These are phyloP conservation scores for Pampus argenteus DNA, from an alignment of 2,797 vertebrate species.

Conservation along the genomic window DNA sequence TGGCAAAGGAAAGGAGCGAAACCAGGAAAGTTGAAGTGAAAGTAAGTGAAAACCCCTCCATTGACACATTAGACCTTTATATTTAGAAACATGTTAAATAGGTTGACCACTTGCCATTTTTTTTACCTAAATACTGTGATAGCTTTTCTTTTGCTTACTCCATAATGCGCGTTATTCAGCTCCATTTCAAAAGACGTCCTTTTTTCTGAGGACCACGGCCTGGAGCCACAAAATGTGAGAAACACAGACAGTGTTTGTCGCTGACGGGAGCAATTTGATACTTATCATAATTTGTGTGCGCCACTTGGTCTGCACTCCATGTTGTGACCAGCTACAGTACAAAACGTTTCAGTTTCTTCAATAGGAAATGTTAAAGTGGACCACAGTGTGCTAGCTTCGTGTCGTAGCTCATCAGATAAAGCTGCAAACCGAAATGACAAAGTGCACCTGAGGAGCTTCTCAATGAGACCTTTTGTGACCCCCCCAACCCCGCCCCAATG, in stretches of 20 bases:
- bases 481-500: conserved; percentile 25
- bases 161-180: conserved; percentile 59
- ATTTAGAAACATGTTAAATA: conserved; percentile 39
- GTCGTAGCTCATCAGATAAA: conserved; percentile 74
- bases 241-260: conserved; percentile 75
- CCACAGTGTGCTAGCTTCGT: conserved; percentile 42
- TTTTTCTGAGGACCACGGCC: conserved; percentile 29
- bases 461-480: conserved; percentile 73
- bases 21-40: background rate
- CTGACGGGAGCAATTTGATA: conserved; percentile 72
- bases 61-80: conserved; percentile 10
- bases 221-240: conserved; percentile 47
- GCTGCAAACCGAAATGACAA: conserved; percentile 53
- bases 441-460: conserved; percentile 70
- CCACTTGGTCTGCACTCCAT: conserved; percentile 63
- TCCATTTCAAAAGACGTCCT: conserved; percentile 44
- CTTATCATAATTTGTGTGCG: conserved; percentile 72
- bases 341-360: conserved; percentile 58
- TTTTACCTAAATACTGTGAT: conserved; percentile 32
- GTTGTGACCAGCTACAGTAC: conserved; percentile 27
- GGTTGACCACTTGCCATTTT: conserved; percentile 33
- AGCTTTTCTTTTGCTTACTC: conserved; percentile 19
- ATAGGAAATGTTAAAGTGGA: conserved; percentile 63
- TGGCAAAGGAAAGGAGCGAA: conserved; percentile 24
- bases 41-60: conserved; percentile 23